Evolutionary conservation across 2,797 vertebrate genomes (phyloP).

Genomic region (Eulemur albifrons): DNA sequence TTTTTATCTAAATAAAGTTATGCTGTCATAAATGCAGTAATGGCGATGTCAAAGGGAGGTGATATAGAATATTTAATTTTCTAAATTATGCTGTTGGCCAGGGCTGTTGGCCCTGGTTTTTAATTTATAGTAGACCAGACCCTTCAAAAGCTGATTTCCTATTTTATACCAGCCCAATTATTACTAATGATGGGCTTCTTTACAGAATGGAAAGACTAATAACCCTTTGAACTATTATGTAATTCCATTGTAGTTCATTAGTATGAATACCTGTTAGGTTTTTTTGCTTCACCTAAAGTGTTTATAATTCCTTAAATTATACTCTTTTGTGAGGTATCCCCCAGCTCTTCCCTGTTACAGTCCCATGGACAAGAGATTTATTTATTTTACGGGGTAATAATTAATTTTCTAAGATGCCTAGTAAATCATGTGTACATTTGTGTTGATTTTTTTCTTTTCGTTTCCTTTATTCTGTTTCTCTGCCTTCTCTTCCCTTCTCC

Average conservation of each 20-base stretch:
- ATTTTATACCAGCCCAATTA: slow-evolving; percentile 47
- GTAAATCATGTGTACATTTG: fast-evolving
- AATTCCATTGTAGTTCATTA: slow-evolving; percentile 40
- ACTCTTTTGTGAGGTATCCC: neutral
- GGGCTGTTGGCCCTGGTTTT: neutral
- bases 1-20: neutral
- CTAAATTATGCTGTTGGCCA: neutral
- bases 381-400: neutral
- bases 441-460: neutral
- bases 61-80: neutral
- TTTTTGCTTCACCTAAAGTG: neutral
- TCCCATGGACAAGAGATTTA: neutral
- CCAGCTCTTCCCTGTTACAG: neutral
- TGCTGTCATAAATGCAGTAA: neutral
- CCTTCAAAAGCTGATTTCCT: slow-evolving; percentile 56
- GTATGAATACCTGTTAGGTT: neutral
- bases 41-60: neutral
- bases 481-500: neutral
- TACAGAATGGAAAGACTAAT: slow-evolving; percentile 1
- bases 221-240: slow-evolving; percentile 61
- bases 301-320: neutral
- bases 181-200: slow-evolving; percentile 66
- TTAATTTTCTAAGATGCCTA: neutral
- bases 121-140: neutral
- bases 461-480: neutral